Evolutionary conservation across 2,888 invertebrate species (phyloP), one percentile per base, ranked within the genome.

Genomic region (Sminthurides aquaticus): DNA sequence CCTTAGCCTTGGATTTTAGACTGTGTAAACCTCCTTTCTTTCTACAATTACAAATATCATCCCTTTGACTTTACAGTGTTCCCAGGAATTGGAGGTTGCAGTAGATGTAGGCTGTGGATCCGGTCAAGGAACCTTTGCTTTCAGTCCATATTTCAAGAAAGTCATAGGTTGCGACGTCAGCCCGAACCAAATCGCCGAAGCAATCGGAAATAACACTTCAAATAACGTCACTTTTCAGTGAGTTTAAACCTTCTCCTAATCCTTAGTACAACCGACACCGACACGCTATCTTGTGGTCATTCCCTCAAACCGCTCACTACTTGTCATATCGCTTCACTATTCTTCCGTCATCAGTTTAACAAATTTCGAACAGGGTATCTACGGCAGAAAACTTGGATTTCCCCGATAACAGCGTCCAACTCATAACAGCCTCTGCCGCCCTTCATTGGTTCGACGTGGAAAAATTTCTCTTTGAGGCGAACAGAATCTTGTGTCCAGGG

Each of bases 71-170:
- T n/a, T n/a, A n/a, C n/a, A n/a, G n/a, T n/a, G n/a, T n/a, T 34
- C 43, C 43, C 43, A 34, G 43, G 15, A 34, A 5, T 15, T 34
- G 15, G 43, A 34, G 15, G 43, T 15, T 34, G 81, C 81, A 8
- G 75, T 80, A 1, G 82, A 82, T 74, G 78, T 82, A 18, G 82
- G 81, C 0, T 82, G 82, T 75, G 82, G 82, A 5, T 77, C 78
- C n/a, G 82, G 82, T n/a, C 81, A 81, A 71, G 79, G 56, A 67
- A 80, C 81, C 0, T 65, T 74, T 15, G 76, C 77, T 3, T 71
- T 81, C 28, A 76, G 78, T 1, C 76, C 77, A 1, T 76, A 78
- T 68, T 82, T 82, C 69, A 72, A 75, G 28, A 71, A 76, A 52
- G 79, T 82, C 18, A 72, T 79, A 24, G 82, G 81, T 3, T 69